Conservation (phyloP, 2,888 invertebrate species). For the Cheilosia grossa region DNA sequence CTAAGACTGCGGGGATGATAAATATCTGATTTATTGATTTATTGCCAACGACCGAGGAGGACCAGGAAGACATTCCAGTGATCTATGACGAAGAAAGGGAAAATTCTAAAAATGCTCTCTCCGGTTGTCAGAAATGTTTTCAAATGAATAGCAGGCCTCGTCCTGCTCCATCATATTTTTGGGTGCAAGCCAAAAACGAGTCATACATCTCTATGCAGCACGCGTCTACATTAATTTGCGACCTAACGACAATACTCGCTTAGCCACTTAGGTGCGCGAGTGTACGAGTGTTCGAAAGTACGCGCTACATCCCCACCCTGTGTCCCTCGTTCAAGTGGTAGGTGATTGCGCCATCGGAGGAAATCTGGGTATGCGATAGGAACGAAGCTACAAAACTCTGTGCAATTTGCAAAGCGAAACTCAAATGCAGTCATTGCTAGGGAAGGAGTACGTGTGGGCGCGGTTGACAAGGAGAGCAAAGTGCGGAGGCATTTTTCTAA, state of each 20-base stretch:
- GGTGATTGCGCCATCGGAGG: slow-evolving; percentile 58
- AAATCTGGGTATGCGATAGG: slow-evolving; percentile 27
- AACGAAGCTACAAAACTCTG: slow-evolving; percentile 31
- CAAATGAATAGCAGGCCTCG: slow-evolving; percentile 19
- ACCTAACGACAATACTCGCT: slow-evolving; percentile 53
- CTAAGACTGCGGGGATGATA: not conserved
- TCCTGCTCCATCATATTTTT: slow-evolving; percentile 57
- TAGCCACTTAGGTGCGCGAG: slow-evolving; percentile 33
- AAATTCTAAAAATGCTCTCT: slow-evolving; percentile 5
- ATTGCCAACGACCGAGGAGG: slow-evolving; percentile 32
- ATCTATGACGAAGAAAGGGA: slow-evolving; percentile 31
- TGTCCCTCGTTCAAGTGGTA: slow-evolving; percentile 45
- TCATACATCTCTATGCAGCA: slow-evolving; percentile 13
- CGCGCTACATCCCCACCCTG: slow-evolving; percentile 32
- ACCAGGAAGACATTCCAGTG: slow-evolving; percentile 53
- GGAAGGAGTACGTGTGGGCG: slow-evolving; percentile 26
- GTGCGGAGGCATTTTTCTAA: slow-evolving; percentile 33
- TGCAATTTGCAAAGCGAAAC: slow-evolving; percentile 53
- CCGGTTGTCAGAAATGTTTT: slow-evolving; percentile 50
- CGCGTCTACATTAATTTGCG: slow-evolving; percentile 65
- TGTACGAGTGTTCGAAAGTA: not conserved
- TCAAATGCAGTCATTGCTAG: slow-evolving; percentile 31
- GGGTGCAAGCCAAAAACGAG: slow-evolving; percentile 54
- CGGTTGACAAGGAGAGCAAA: slow-evolving; percentile 56
- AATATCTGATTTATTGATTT: slow-evolving; percentile 54